Percentiles rank a stretch among this genome's conserved stretches.
These are phyloP conservation scores for Pocillopora meandrina DNA, from an alignment of 92 coral and sea anemone species.

Conservation along the genomic window DNA sequence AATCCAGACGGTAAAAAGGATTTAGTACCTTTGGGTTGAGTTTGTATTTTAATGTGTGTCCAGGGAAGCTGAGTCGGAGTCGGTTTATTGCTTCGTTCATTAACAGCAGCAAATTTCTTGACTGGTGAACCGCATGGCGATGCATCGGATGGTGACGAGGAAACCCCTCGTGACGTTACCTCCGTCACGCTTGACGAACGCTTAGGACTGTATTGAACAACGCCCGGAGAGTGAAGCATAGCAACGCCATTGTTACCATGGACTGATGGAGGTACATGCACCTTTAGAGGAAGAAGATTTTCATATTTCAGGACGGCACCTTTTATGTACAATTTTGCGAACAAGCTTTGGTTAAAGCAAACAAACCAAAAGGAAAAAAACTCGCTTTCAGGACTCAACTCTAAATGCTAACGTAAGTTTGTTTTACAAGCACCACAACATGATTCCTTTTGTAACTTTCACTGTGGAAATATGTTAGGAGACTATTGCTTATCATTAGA, in stretches of 20 bases:
- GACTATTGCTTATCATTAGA: too few relatives aligned
- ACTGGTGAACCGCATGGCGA: conserved; percentile 87
- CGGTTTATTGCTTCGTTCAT: conserved; percentile 63
- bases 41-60: conserved; percentile 90
- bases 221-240: conserved; percentile 80
- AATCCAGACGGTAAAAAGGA: background rate
- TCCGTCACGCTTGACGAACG: conserved; percentile 73
- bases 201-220: conserved; percentile 68
- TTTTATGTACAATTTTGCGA: background rate
- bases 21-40: conserved; percentile 78
- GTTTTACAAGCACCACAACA: too few relatives aligned
- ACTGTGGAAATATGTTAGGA: too few relatives aligned
- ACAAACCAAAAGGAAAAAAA: too few relatives aligned
- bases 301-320: background rate
- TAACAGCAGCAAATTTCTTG: conserved; percentile 84
- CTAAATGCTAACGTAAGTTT: too few relatives aligned
- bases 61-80: conserved; percentile 65
- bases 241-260: conserved; percentile 99
- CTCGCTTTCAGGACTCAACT: too few relatives aligned
- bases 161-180: conserved; percentile 56
- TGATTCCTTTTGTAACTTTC: too few relatives aligned
- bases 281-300: conserved; percentile 38
- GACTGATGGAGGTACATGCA: conserved; percentile 83
- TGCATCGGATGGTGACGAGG: conserved; percentile 66
- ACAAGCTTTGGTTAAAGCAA: too few relatives aligned